These are phyloP conservation scores for Scalopus aquaticus DNA, from an alignment of 2,113 vertebrate genomes.

Conservation along the genomic window DNA sequence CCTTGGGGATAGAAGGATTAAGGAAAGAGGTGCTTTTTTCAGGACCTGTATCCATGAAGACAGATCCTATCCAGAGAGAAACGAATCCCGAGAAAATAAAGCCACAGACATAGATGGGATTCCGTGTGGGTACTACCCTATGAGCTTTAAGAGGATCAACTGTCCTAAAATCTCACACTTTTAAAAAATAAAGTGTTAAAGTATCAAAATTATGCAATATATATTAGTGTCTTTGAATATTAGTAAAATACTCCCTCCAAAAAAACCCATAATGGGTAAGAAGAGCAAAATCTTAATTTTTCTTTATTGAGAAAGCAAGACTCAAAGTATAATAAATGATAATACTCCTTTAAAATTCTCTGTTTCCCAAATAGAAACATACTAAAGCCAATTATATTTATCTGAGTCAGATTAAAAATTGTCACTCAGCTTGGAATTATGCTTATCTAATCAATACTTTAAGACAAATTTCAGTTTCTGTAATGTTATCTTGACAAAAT, in stretches of 20 bases:
- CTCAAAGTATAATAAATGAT: not conserved
- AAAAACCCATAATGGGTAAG: not conserved
- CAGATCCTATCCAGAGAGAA: not conserved
- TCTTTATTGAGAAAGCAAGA: not conserved
- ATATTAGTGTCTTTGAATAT: not conserved
- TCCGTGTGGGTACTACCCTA: not conserved
- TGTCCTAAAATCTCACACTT: not conserved
- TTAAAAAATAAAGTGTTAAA: not conserved
- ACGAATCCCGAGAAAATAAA: not conserved
- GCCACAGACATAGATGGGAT: not conserved
- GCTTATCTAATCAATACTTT: not conserved
- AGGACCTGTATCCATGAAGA: not conserved
- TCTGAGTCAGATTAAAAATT: not conserved
- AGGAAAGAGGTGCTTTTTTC: not conserved
- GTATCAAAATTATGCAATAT: not conserved
- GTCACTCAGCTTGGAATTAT: not conserved
- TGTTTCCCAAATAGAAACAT: not conserved
- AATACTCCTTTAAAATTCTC: not conserved
- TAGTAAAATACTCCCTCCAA: not conserved
- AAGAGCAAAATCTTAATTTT: not conserved
- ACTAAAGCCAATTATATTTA: not conserved
- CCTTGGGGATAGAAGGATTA: not conserved
- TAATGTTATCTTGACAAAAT: not conserved
- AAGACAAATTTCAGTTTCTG: not conserved
- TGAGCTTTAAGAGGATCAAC: rapidly evolving